Evolutionary conservation across 2,888 invertebrate genomes (phyloP).

Genomic region (Stegophylla sp.): DNA sequence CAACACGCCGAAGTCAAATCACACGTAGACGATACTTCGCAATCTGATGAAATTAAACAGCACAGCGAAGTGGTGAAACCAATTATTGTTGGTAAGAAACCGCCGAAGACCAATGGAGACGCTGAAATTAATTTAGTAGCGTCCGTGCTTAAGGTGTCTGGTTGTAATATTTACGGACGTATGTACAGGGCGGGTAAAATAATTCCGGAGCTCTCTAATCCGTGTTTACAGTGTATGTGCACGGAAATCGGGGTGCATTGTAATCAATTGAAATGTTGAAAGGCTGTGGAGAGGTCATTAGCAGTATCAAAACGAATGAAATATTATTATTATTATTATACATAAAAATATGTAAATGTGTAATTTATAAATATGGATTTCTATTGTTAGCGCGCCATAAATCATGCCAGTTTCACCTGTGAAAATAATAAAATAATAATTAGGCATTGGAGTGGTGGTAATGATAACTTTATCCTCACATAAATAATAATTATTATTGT

Average conservation of each 20-base stretch:
- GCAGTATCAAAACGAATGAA: not conserved
- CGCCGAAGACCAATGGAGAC: conserved; percentile 26
- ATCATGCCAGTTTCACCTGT: not conserved
- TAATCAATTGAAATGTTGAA: conserved; percentile 61
- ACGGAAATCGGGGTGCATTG: conserved; percentile 87
- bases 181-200: conserved; percentile 86
- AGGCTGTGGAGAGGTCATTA: not conserved
- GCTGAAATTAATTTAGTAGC: conserved; percentile 27
- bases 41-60: not conserved
- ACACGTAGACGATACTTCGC: not conserved
- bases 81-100: not conserved
- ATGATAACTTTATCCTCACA: not conserved
- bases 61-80: conserved; percentile 21
- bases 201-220: conserved; percentile 85
- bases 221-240: conserved; percentile 92
- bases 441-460: not conserved
- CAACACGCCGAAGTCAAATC: not conserved
- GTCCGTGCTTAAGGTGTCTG: conserved; percentile 66
- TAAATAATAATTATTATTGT: conserved; percentile 18
- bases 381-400: not conserved
- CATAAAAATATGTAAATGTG: too few relatives aligned
- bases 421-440: not conserved
- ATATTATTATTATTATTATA: too few relatives aligned
- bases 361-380: not conserved
- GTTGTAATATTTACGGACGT: conserved; percentile 85